Evolutionary conservation across 2,797 vertebrate species (phyloP), one percentile per base, ranked within the genome.

Genomic region (Molothrus ater): DNA sequence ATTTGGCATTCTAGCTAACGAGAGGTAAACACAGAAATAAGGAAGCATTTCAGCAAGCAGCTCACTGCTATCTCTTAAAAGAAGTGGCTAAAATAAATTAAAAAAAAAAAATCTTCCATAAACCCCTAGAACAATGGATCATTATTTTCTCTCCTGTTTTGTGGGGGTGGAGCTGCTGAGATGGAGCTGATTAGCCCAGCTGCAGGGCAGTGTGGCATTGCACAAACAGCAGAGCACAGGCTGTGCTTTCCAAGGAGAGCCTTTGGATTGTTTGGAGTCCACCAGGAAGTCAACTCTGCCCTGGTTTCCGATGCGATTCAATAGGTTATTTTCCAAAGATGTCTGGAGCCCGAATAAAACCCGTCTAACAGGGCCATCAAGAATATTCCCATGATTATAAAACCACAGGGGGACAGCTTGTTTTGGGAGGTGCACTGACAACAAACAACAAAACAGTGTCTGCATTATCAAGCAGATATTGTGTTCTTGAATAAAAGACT

Each of bases 271-370:
- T 98, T 97, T 97, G 80, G 94, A 96, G 93, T 83, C 94, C 91
- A 81, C 95, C 97, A 98, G 98, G 98, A 98, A 98, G 97, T 97
- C 94, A 96, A 95, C 96, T 96, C 97, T 98, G 97, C 97, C 97
- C 98, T 94, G 86, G 93, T 97, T 98, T 98, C 98, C 97, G 96
- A 97, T 47, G 72, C 13, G 69, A 97, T 97, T 98, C 97, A 98
- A 97, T 92, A 95, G 97, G 88, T 84, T 95, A 96, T 97, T 95
- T 95, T 97, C 92, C 91, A 97, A 96, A 95, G 95, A 73, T 80
- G 83, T 73, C 87, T 94, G 93, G 94, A 97, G 97, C 91, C 95
- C 96, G 95, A 94, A 72, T 50, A 68, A 88, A 86, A 72, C 26
- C 42, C 26, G 1, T 70, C 81, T 82, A 93, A 92, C 74, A 78